Conservation (phyloP, 2,113 vertebrate genomes). For the Chauna torquata region DNA sequence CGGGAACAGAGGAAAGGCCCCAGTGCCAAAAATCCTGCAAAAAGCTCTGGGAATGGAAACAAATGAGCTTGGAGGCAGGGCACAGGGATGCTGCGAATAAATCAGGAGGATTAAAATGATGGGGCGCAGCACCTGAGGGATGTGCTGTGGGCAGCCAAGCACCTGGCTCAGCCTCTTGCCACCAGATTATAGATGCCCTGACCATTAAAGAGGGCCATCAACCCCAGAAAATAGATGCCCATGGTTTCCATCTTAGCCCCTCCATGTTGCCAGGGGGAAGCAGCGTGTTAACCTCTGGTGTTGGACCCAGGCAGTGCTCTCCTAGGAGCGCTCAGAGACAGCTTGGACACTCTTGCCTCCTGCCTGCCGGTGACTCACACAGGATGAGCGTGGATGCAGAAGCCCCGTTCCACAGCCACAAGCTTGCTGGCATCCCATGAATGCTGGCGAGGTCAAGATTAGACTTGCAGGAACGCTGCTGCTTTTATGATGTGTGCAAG, state of each 20-base stretch:
- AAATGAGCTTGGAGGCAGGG: not conserved
- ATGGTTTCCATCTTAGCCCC: not conserved
- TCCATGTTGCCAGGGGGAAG: not conserved
- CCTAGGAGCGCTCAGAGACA: not conserved
- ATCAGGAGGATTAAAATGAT: not conserved
- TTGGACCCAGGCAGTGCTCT: not conserved
- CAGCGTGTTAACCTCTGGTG: not conserved
- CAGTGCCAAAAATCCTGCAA: not conserved
- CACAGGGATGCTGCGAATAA: not conserved
- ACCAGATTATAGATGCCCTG: not conserved
- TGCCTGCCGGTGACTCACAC: not conserved
- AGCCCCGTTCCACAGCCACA: not conserved
- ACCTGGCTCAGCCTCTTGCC: not conserved
- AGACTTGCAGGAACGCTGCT: not conserved
- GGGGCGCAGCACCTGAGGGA: not conserved
- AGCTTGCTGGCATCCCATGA: not conserved
- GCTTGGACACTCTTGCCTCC: not conserved
- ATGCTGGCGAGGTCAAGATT: not conserved
- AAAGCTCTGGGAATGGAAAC: not conserved
- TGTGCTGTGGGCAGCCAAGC: not conserved
- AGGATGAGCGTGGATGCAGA: not conserved
- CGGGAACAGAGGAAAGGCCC: not conserved
- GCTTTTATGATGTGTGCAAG: rapidly evolving
- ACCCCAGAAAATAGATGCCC: not conserved
- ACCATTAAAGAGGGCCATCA: not conserved